Evolutionary conservation across 2,888 invertebrate genomes (phyloP).

Genomic region (Xestia ashworthii): DNA sequence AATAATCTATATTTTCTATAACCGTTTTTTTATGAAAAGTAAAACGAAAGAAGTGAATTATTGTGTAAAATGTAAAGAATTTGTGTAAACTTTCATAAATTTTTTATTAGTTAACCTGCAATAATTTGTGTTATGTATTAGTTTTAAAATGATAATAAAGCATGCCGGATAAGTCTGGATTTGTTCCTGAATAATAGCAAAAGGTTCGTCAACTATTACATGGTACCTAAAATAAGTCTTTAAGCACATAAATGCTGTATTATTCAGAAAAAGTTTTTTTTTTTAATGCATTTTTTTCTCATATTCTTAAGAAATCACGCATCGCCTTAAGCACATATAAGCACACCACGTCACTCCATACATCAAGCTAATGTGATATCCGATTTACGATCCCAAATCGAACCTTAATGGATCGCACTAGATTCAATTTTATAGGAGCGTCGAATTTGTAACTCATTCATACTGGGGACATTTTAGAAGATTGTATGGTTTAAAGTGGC

Average conservation of each 20-base stretch:
- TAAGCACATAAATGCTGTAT: too few relatives aligned
- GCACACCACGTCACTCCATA: conserved; percentile 79
- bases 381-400: conserved; percentile 82
- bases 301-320: background rate
- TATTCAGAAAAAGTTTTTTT: too few relatives aligned
- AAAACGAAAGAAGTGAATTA: too few relatives aligned
- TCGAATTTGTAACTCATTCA: conserved; percentile 61
- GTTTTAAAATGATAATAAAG: background rate
- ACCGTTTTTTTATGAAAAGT: too few relatives aligned
- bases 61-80: too few relatives aligned
- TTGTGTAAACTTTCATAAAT: too few relatives aligned
- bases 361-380: conserved; percentile 85
- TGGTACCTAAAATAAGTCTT: background rate
- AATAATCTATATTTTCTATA: background rate
- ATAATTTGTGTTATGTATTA: background rate
- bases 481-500: conserved; percentile 54
- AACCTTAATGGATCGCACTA: conserved; percentile 78
- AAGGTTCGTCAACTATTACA: background rate
- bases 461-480: conserved; percentile 50
- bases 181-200: background rate
- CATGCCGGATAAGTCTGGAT: accelerated
- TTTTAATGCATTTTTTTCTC: too few relatives aligned
- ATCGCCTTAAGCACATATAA: conserved; percentile 78
- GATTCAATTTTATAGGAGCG: conserved; percentile 75
- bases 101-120: background rate